Evolutionary conservation across 2,888 invertebrate species (phyloP), one percentile per base, ranked within the genome.

Genomic region (Meliscaeva auricollis): DNA sequence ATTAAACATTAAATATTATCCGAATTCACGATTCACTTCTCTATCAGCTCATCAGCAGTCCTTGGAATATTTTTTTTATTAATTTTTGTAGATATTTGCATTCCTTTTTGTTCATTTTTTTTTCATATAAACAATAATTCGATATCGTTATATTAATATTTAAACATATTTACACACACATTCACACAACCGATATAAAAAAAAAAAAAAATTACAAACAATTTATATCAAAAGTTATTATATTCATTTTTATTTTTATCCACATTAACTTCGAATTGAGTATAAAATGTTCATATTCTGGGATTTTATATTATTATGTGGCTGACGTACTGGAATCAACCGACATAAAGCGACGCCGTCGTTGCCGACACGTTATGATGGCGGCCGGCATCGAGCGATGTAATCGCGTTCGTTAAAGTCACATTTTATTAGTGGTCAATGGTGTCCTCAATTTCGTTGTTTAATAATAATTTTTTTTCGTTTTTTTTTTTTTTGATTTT

Each of bases 381-480:
- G 15, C n/a, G 20, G 8, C 9, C 2, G 26, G 8, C 38, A 44
- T 17, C 54, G 32, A 41, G n/a, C 48, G 22, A 62, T 69, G 82
- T 74, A 74, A 74, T 70, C 69, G 56, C 20, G 9, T 41, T 35
- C 56, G 50, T 70, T 70, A 52, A 74, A 58, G 66, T 72, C 70
- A 48, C 64, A 52, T 84, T 75, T 75, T 75, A 64, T 75, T 75
- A 70, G 54, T 17, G 70, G 64, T 52, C 70, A 58, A 44, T 79
- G 74, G 38, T 30, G 66, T 66, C 52, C 66, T 54, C 54, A 44
- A 30, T 54, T 50, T 73, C 38, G 20, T 44, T 69, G 48, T 78
- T 56, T 32, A 30, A 30, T 44, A 44, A 44, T 26, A 11, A 48
- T 50, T 62, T 54, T 50, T 38, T 17, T 26, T 66, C 38, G 9